These are phyloP conservation scores for Choreutis nemorana DNA, from an alignment of 2,888 invertebrate species.

Conservation along the genomic window DNA sequence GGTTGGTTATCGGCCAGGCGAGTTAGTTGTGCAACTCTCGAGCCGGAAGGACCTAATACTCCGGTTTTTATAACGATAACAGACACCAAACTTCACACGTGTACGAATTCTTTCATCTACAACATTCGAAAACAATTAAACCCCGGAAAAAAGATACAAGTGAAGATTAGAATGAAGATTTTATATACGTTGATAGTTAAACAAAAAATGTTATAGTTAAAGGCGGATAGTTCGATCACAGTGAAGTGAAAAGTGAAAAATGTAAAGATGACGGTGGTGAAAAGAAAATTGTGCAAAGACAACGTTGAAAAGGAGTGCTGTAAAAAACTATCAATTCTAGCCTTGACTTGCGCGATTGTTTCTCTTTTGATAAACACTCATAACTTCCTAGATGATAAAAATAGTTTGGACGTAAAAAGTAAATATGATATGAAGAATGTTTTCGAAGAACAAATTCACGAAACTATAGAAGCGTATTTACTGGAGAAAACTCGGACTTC, in stretches of 20 bases:
- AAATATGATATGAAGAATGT: constrained; percentile 23
- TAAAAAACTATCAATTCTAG: constrained; percentile 36
- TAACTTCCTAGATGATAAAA: constrained; percentile 26
- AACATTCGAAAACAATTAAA: too few relatives aligned
- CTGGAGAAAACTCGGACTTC: constrained; percentile 21
- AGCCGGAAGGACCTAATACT: constrained; percentile 49
- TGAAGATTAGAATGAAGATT: too few relatives aligned
- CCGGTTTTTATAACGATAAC: constrained; percentile 46
- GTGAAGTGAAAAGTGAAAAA: constrained; percentile 14
- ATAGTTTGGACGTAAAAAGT: constrained; percentile 21
- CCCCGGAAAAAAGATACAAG: too few relatives aligned
- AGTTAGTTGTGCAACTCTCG: constrained; percentile 40
- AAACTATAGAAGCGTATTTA: constrained; percentile 34
- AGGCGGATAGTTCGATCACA: too few relatives aligned
- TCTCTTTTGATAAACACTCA: constrained; percentile 45
- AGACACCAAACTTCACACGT: constrained; percentile 5
- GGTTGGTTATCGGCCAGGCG: constrained; percentile 30
- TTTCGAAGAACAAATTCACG: constrained; percentile 34
- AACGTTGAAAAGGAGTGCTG: constrained; percentile 24
- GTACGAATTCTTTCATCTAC: background rate
- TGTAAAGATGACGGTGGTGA: constrained; percentile 14
- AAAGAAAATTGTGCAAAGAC: constrained; percentile 17
- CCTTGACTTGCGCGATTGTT: constrained; percentile 37
- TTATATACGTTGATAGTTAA: too few relatives aligned
- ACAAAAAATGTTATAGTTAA: too few relatives aligned